phyloP scores from a whole-genome alignment of 2,113 vertebrate species.

The Piprites chloris region DNA sequence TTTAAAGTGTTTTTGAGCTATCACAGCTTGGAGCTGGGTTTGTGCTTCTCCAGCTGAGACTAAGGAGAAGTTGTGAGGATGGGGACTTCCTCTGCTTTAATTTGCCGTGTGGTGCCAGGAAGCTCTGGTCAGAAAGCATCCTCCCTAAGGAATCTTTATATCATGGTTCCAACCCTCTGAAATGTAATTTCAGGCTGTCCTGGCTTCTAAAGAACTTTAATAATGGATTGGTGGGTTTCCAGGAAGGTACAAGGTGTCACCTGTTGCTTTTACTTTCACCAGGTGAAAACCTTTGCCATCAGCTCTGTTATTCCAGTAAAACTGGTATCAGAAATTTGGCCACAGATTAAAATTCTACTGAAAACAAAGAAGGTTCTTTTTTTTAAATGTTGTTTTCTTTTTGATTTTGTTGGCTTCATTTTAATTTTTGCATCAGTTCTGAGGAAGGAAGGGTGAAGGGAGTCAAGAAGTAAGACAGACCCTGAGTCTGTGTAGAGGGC shows the following conservation, averaged over 20 bases:
- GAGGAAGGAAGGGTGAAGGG: neutral
- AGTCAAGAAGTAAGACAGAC: neutral
- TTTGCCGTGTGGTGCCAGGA: neutral
- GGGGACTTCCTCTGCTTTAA: neutral
- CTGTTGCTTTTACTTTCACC: neutral
- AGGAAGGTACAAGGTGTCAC: neutral
- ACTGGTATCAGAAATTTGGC: neutral
- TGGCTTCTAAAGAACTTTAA: neutral
- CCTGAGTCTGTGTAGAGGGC: neutral
- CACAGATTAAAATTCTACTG: neutral
- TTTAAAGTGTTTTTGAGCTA: neutral
- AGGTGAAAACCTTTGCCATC: neutral
- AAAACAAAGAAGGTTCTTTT: neutral
- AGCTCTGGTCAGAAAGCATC: neutral
- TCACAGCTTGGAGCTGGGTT: neutral
- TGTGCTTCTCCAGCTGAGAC: neutral
- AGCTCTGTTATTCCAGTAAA: neutral
- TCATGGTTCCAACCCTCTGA: neutral
- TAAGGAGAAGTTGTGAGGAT: neutral
- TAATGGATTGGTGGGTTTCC: neutral
- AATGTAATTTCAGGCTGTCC: neutral
- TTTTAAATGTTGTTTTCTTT: neutral
- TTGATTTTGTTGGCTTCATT: neutral
- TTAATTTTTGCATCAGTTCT: neutral
- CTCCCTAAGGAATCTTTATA: neutral